Evolutionary conservation across 2,888 invertebrate genomes (phyloP).

Genomic region (Brachyptera putata): DNA sequence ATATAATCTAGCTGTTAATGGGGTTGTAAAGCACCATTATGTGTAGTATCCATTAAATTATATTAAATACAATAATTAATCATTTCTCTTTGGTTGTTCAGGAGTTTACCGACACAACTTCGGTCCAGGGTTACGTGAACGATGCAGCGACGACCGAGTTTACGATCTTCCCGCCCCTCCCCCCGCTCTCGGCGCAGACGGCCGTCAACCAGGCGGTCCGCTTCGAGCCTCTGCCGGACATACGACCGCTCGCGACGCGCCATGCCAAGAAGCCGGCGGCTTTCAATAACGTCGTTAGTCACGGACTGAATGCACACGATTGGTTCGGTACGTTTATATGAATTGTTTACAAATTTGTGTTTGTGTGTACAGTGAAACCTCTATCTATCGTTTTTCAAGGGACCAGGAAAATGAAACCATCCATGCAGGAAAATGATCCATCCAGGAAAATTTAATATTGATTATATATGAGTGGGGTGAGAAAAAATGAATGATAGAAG

Average conservation of each 20-base stretch:
- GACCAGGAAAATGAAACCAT: too few relatives aligned
- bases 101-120: constrained; percentile 40
- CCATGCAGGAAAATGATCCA: too few relatives aligned
- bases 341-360: constrained; percentile 15
- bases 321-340: constrained; percentile 47
- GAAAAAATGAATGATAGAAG: too few relatives aligned
- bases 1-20: too few relatives aligned
- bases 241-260: constrained; percentile 25
- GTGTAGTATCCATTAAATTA: too few relatives aligned
- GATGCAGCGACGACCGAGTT: constrained; percentile 42
- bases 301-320: constrained; percentile 40
- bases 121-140: constrained; percentile 20
- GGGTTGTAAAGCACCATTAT: too few relatives aligned
- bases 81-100: constrained; percentile 27
- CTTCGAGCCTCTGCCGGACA: constrained; percentile 35
- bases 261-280: constrained; percentile 27
- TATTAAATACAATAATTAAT: too few relatives aligned
- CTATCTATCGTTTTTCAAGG: too few relatives aligned
- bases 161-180: constrained; percentile 44
- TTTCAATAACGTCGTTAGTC: constrained; percentile 42
- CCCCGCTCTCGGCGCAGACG: not conserved
- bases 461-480: too few relatives aligned
- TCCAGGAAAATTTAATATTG: too few relatives aligned
- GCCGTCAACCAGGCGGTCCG: constrained; percentile 28
- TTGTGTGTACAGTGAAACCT: too few relatives aligned